Percentiles rank a stretch among this genome's conserved stretches.
Evolutionary conservation across 2,113 vertebrate genomes (phyloP).

Genomic region (Oryzias celebensis): DNA sequence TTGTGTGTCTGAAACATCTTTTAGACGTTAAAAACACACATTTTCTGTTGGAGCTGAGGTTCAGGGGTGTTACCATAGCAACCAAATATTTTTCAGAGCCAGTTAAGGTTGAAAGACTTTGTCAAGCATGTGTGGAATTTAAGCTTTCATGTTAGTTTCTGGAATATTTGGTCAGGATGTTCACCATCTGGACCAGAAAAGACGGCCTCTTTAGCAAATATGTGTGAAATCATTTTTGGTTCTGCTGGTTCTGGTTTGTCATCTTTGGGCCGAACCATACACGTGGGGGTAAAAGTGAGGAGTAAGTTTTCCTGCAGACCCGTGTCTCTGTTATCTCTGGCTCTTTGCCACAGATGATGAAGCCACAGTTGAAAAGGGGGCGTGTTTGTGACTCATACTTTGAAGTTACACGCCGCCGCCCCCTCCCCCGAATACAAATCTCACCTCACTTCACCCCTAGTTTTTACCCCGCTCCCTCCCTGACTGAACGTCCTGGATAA

Average conservation of each 20-base stretch:
- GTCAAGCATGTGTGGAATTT: constrained; percentile 51
- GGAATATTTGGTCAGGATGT: no score
- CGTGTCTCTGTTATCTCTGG: constrained; percentile 42
- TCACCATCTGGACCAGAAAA: no score
- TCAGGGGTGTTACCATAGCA: no score
- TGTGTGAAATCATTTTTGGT: no score
- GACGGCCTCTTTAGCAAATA: no score
- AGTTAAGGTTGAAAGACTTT: not conserved
- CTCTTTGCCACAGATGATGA: constrained; percentile 43
- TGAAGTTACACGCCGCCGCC: constrained; percentile 18
- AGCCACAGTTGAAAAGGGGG: constrained; percentile 15
- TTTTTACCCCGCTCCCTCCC: constrained; percentile 8
- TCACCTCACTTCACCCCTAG: constrained; percentile 30
- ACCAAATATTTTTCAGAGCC: not conserved
- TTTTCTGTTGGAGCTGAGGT: no score
- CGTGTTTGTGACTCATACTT: constrained; percentile 35
- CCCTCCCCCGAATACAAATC: constrained; percentile 33
- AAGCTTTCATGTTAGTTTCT: no score
- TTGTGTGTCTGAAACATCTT: no score
- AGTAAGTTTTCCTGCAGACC: constrained; percentile 12
- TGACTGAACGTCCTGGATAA: constrained; percentile 8
- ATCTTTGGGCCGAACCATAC: no score
- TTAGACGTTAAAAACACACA: no score
- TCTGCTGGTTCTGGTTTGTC: no score
- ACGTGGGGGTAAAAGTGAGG: constrained; percentile 10